Conservation (phyloP, 2,113 vertebrate species). For the Petroica traversi region DNA sequence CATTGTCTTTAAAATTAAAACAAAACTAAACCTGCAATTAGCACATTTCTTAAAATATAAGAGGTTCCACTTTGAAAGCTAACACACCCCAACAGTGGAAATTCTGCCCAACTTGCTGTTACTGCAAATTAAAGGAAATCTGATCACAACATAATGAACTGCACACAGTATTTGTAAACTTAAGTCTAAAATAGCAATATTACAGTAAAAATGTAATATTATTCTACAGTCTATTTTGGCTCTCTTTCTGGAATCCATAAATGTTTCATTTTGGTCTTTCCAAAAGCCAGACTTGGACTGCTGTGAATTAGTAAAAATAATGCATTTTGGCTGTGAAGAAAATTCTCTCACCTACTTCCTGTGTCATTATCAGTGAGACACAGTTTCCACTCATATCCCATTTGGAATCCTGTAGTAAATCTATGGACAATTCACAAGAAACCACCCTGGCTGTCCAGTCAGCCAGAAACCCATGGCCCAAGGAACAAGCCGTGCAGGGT, state of each 20-base stretch:
- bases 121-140: not conserved
- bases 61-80: not conserved
- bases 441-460: not conserved
- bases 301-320: not conserved
- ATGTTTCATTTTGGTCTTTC: not conserved
- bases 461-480: not conserved
- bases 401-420: not conserved
- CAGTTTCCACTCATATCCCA: not conserved
- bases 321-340: not conserved
- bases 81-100: fast-evolving
- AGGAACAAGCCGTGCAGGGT: fast-evolving
- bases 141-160: not conserved
- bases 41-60: not conserved
- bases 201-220: not conserved
- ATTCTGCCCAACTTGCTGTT: not conserved
- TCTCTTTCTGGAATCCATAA: not conserved
- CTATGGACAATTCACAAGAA: not conserved
- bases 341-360: not conserved
- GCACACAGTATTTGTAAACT: not conserved
- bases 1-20: not conserved
- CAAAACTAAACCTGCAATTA: not conserved
- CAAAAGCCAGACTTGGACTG: not conserved
- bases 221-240: not conserved
- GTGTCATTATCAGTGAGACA: not conserved
- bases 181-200: not conserved